Evolutionary conservation across 2,113 vertebrate genomes (phyloP), one percentile per base, ranked within the genome.

Genomic region (Heliornis fulica): DNA sequence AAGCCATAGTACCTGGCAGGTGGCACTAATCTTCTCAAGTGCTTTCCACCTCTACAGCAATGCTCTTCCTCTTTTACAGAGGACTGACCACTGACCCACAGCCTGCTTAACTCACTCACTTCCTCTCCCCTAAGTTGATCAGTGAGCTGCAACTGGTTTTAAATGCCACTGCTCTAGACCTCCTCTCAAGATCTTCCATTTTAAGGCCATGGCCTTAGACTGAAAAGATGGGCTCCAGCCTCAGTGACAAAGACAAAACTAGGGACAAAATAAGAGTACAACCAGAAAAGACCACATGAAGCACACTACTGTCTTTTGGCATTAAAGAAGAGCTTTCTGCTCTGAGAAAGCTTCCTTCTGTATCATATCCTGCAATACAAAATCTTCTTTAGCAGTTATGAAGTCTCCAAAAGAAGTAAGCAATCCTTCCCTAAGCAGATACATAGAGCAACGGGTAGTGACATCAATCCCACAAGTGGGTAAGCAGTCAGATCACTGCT

Each of bases 41-140:
- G 50, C 36, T 40, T 63, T 71, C 38, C 34, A 71, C 9, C 46
- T 57, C 13, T 0, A 0, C 2, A 54, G 57, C 12, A 9, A 64
- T 5, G 21, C 11, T 56, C 32, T 63, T 79, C 57, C 25, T 38
- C 51, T 86, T 61, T 40, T 50, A n/a, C 57, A 43, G 3, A 61
- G 10, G 21, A 21, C 25, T 59, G 36, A 51, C 15, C n/a, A 79
- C 22, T 4, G 4, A 7, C 15, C 10, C 32, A n/a, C 5, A 70
- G 14, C 36, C 19, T 31, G 40, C 34, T 29, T 45, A 68, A 57
- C 46, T 79, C 46, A 45, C 18, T 9, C 28, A 31, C 13, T 63
- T 90, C 26, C n/a, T 40, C 38, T 36, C 10, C 28, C 28, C 13
- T 23, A 63, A 68, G 38, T 1, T 45, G 34, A 64, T 23, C 11